Evolutionary conservation across 2,888 invertebrate genomes (phyloP).

Genomic region (Xylota sylvarum): DNA sequence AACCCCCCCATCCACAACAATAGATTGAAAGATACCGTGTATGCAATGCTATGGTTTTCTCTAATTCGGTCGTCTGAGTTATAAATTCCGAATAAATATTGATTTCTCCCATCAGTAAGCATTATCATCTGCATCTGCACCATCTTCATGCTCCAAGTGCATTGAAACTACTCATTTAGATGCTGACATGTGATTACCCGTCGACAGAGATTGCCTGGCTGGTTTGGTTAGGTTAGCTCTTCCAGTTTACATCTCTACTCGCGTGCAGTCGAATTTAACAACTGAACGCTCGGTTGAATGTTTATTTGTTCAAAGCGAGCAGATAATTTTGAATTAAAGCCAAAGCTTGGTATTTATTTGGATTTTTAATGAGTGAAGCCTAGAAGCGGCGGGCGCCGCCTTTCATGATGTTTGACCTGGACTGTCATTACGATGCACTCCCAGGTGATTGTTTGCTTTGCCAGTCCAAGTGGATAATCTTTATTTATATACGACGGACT

Average conservation of each 20-base stretch:
- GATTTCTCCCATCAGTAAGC: slow-evolving; percentile 38
- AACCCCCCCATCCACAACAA: background rate
- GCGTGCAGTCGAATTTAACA: slow-evolving; percentile 12
- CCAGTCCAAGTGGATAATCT: slow-evolving; percentile 52
- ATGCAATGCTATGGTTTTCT: background rate
- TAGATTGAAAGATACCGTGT: background rate
- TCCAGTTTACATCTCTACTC: slow-evolving; percentile 6
- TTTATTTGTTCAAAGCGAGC: slow-evolving; percentile 40
- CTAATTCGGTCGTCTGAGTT: slow-evolving; percentile 1
- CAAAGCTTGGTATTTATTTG: slow-evolving; percentile 40
- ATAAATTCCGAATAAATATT: slow-evolving; percentile 47
- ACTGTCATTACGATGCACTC: slow-evolving; percentile 6
- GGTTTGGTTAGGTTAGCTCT: slow-evolving; percentile 1
- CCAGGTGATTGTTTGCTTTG: slow-evolving; percentile 51
- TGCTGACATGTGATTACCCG: slow-evolving; percentile 56
- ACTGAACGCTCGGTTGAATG: slow-evolving; percentile 26
- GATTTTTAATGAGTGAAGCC: slow-evolving; percentile 30
- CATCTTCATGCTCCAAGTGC: slow-evolving; percentile 34
- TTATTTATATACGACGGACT: slow-evolving; percentile 28
- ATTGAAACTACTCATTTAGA: slow-evolving; percentile 48
- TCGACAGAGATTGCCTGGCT: slow-evolving; percentile 39
- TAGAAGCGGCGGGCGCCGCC: background rate
- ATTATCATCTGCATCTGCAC: slow-evolving; percentile 20
- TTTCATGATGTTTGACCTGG: slow-evolving; percentile 21
- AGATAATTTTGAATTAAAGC: slow-evolving; percentile 39